These are phyloP conservation scores for Herpailurus yagouaroundi DNA, from an alignment of 2,113 vertebrate species.

Conservation along the genomic window DNA sequence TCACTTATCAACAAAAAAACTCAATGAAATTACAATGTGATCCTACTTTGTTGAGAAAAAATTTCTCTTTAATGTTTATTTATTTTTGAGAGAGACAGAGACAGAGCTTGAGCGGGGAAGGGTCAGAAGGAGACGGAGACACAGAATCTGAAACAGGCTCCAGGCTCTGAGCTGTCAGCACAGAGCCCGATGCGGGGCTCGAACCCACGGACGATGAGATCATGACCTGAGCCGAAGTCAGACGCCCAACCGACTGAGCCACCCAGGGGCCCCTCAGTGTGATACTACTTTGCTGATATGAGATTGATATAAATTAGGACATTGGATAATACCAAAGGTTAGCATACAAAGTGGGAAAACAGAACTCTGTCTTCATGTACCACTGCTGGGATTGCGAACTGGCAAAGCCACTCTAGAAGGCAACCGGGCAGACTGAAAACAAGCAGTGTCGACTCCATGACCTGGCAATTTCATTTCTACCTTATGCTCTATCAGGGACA, in stretches of 20 bases:
- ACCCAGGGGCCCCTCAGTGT: not conserved
- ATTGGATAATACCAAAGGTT: not conserved
- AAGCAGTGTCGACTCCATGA: not conserved
- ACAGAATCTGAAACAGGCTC: too few relatives aligned
- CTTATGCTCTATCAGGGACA: not conserved
- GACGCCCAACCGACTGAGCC: too few relatives aligned
- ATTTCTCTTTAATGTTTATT: too few relatives aligned
- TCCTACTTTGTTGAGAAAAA: not conserved
- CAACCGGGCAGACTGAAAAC: not conserved
- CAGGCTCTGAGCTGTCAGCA: too few relatives aligned
- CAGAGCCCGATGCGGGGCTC: too few relatives aligned
- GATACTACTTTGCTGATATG: not conserved
- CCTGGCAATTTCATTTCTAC: not conserved
- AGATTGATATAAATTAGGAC: not conserved
- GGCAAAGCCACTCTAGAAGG: not conserved
- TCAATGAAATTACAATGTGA: not conserved
- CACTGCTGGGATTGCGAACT: not conserved
- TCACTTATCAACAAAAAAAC: not conserved
- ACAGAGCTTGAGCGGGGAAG: too few relatives aligned
- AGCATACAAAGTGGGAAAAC: not conserved
- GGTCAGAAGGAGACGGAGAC: too few relatives aligned
- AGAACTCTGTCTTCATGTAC: not conserved
- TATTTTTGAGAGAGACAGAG: too few relatives aligned
- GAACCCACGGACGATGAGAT: too few relatives aligned
- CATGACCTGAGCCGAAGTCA: too few relatives aligned